These are phyloP conservation scores for Artibeus lituratus DNA, from an alignment of 2,797 vertebrate species.

Conservation along the genomic window DNA sequence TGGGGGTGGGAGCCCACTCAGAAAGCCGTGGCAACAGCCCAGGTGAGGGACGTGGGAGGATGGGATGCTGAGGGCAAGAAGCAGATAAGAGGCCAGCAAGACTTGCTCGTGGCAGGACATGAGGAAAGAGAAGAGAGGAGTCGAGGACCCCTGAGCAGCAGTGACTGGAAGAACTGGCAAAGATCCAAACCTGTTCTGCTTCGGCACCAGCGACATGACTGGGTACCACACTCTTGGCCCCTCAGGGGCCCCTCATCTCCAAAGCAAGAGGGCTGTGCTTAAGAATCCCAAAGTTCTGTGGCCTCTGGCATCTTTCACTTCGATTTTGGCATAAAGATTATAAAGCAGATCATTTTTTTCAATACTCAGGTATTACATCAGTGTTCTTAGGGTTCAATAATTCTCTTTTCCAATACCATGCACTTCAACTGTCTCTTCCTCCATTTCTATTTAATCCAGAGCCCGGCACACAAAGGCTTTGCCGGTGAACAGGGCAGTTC, in stretches of 20 bases:
- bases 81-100: no score
- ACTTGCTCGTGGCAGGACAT: neutral
- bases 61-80: neutral
- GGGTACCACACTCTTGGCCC: no score
- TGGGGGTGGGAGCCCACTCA: neutral
- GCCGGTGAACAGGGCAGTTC: neutral
- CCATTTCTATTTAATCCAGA: neutral
- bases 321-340: neutral
- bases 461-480: neutral
- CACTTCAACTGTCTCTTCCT: neutral
- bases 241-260: neutral
- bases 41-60: rapidly evolving
- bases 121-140: neutral
- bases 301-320: neutral
- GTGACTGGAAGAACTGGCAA: neutral
- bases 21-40: neutral
- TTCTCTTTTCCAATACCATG: neutral
- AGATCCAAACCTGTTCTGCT: no score
- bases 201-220: rapidly evolving
- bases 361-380: neutral
- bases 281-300: neutral
- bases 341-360: neutral
- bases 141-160: neutral
- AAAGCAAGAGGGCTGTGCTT: neutral
- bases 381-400: neutral